phyloP scores from a whole-genome alignment of 2,797 vertebrate species.

The Karalla daura region DNA sequence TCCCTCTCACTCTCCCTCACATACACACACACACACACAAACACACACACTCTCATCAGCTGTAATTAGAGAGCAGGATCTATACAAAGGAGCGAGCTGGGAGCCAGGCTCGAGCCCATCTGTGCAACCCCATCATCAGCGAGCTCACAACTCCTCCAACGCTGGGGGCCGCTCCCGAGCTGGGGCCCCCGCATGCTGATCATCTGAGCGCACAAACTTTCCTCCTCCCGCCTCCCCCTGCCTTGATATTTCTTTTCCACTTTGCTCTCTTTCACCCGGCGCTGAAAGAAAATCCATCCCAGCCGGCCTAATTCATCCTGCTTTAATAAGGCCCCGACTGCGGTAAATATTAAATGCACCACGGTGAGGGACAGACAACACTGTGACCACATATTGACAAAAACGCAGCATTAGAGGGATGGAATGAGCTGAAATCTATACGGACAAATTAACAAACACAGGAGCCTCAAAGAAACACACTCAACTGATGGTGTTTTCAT shows the following conservation, averaged over 20 bases:
- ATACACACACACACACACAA: slow-evolving; percentile 53
- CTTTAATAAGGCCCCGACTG: slow-evolving; percentile 70
- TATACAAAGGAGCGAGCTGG: slow-evolving; percentile 95
- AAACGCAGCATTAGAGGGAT: slow-evolving; percentile 70
- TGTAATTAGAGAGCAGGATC: slow-evolving; percentile 97
- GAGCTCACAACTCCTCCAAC: slow-evolving; percentile 70
- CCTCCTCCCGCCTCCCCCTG: slow-evolving; percentile 24
- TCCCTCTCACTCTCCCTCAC: slow-evolving; percentile 47
- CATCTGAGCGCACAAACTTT: slow-evolving; percentile 62
- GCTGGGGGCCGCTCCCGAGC: slow-evolving; percentile 81
- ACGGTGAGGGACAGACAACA: slow-evolving; percentile 51
- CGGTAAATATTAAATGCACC: slow-evolving; percentile 74
- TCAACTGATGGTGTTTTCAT: slow-evolving; percentile 64
- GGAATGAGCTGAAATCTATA: slow-evolving; percentile 79
- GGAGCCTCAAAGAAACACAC: slow-evolving; percentile 55
- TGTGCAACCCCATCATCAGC: slow-evolving; percentile 87
- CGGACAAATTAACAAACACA: slow-evolving; percentile 75
- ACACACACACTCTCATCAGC: slow-evolving; percentile 81
- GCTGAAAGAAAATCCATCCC: slow-evolving; percentile 77
- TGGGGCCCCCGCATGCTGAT: slow-evolving; percentile 56
- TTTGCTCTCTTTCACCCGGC: slow-evolving; percentile 57
- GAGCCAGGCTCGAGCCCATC: slow-evolving; percentile 95
- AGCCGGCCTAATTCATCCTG: slow-evolving; percentile 67
- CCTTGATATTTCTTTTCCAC: slow-evolving; percentile 49
- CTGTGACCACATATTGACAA: slow-evolving; percentile 70